Evolutionary conservation across 2,888 invertebrate species (phyloP), one percentile per base, ranked within the genome.

Genomic region (Anoplius nigerrimus): DNA sequence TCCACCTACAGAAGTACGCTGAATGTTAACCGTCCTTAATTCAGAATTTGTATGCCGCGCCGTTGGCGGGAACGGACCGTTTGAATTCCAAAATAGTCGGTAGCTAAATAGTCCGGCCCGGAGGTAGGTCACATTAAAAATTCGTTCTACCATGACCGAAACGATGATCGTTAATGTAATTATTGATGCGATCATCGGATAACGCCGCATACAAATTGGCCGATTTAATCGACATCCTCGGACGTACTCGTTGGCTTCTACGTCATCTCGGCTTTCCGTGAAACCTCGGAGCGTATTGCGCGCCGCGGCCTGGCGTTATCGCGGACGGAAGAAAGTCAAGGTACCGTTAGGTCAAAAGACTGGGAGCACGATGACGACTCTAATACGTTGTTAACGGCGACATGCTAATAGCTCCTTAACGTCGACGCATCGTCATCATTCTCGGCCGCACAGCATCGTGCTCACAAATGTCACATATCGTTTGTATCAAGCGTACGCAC

Each of bases 401-500:
- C 58, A 64, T 66, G 56, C 70, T 72, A 70, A 70, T 66, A 56
- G 51, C 64, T 60, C 43, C 54, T 69, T 72, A 75, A 69, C 53
- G 70, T 61, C 16, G 48, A 16, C 48, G 16, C 27, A 51, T 48
- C 51, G 16, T 56, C 62, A 45, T 34, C 21, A 51, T 57, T 66
- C 59, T 56, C 42, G 22, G 42, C 57, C 42, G 21, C 46, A n/a
- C 62, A 46, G 34, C 20, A 46, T 16, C 63, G 22, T 21, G 54
- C 66, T 62, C 45, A 56, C 56, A 76, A 75, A 71, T 67, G 62
- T 72, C 69, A 65, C 46, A 48, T 63, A 71, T 71, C 62, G 20
- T 27, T 51, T 48, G 51, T 18, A 48, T 18, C 16, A 48, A 16
- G 1, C 42, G 42, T 34, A 34, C 8, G 11, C 34, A 1, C 34